phyloP scores from a whole-genome alignment of 2,888 invertebrate species.

The Campoplex capitator region DNA sequence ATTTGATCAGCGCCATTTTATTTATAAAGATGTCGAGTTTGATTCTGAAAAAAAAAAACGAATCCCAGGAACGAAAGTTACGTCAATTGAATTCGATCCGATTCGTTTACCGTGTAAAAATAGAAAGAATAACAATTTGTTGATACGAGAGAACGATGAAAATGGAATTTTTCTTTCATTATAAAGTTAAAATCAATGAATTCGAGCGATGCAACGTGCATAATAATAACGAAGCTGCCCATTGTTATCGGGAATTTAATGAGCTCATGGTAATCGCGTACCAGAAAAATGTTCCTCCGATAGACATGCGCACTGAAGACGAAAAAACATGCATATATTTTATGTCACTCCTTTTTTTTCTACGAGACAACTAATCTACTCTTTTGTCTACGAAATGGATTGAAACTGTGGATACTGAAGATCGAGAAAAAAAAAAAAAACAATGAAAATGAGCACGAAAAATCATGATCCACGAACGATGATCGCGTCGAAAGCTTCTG shows the following conservation, averaged over 20 bases:
- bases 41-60: not conserved
- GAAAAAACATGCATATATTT: not conserved
- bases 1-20: not conserved
- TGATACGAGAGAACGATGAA: not conserved
- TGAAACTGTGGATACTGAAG: not conserved
- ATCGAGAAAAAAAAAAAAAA: not conserved
- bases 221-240: conserved; percentile 36
- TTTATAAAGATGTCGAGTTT: not conserved
- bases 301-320: conserved; percentile 41
- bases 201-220: conserved; percentile 16
- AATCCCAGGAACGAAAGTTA: not conserved
- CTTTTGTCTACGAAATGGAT: not conserved
- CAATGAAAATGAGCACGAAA: not conserved
- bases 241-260: conserved; percentile 16
- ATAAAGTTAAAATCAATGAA: not conserved
- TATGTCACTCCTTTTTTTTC: conserved; percentile 15
- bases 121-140: not conserved
- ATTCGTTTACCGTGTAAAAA: not conserved
- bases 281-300: conserved; percentile 62
- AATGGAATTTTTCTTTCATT: not conserved
- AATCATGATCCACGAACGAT: not conserved
- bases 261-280: conserved; percentile 48
- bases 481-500: not conserved
- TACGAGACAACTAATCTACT: not conserved
- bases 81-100: not conserved